Evolutionary conservation across 1,140 invertebrate species (phyloP).

Genomic region (Protaetia brevitarsis): DNA sequence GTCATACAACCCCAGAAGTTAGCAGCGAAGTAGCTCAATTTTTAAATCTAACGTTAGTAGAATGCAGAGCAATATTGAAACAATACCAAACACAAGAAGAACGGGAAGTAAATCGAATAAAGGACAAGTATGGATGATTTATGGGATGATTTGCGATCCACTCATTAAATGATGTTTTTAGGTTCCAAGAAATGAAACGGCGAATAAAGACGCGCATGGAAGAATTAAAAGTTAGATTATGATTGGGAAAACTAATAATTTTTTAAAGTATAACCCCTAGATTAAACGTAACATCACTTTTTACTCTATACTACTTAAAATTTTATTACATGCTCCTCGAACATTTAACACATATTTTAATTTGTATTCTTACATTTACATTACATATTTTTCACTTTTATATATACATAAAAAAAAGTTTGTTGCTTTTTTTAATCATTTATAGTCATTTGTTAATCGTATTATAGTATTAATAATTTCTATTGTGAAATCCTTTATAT

Average conservation of each 20-base stretch:
- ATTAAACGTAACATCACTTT: constrained; percentile 7
- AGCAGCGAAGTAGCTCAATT: constrained; percentile 80
- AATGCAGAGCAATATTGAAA: constrained; percentile 74
- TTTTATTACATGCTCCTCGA: not conserved
- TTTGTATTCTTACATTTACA: not conserved
- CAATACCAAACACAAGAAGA: constrained; percentile 77
- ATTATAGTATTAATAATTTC: constrained; percentile 10
- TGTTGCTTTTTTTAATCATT: constrained; percentile 13
- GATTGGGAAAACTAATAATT: constrained; percentile 32
- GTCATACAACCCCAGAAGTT: constrained; percentile 68
- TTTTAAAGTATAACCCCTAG: not conserved
- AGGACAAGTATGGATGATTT: constrained; percentile 61
- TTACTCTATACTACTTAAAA: not conserved
- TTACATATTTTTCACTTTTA: constrained; percentile 20
- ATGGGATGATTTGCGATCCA: constrained; percentile 5
- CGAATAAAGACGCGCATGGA: constrained; percentile 70
- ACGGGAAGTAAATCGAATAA: constrained; percentile 64
- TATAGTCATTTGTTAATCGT: constrained; percentile 17
- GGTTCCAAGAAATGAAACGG: constrained; percentile 63
- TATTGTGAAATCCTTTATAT: not conserved
- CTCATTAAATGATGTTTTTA: constrained; percentile 45
- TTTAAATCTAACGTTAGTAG: constrained; percentile 73
- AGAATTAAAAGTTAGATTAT: constrained; percentile 65
- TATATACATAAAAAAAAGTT: constrained; percentile 5
- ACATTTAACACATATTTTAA: not conserved